Conservation (phyloP, 1,140 invertebrate genomes). For the Notospermus geniculatus region DNA sequence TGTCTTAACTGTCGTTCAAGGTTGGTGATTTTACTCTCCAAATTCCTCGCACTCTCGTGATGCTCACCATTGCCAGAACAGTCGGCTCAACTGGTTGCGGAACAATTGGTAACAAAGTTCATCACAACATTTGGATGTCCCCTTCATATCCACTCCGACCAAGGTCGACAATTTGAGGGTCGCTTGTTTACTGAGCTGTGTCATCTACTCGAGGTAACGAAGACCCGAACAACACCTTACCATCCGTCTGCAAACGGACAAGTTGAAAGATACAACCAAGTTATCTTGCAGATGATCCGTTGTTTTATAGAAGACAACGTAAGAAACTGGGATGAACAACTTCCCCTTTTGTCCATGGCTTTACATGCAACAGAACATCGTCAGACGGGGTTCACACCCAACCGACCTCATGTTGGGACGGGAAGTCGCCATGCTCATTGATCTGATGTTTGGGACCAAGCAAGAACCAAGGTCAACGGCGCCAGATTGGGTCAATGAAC, state of each 20-base stretch:
- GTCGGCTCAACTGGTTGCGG: too few species aligned
- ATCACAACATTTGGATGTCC: constrained; percentile 15
- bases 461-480: too few species aligned
- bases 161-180: constrained; percentile 16
- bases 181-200: constrained; percentile 14
- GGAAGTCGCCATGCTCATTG: too few species aligned
- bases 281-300: constrained; percentile 8
- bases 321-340: constrained; percentile 15
- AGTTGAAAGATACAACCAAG: constrained; percentile 22
- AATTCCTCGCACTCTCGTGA: too few species aligned
- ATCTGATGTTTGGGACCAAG: too few species aligned
- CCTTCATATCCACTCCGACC: constrained; percentile 16
- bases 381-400: constrained; percentile 9
- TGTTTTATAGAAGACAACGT: constrained; percentile 1
- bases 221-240: constrained; percentile 26
- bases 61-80: too few species aligned
- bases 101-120: neutral
- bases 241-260: constrained; percentile 26
- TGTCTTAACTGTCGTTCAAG: too few species aligned
- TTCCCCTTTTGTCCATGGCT: constrained; percentile 4
- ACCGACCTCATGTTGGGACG: constrained; percentile 14
- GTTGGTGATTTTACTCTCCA: too few species aligned
- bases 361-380: constrained; percentile 15
- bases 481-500: too few species aligned
- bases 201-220: constrained; percentile 14